Conservation (phyloP, 2,797 vertebrate genomes). For the Kryptopterus vitreolus region DNA sequence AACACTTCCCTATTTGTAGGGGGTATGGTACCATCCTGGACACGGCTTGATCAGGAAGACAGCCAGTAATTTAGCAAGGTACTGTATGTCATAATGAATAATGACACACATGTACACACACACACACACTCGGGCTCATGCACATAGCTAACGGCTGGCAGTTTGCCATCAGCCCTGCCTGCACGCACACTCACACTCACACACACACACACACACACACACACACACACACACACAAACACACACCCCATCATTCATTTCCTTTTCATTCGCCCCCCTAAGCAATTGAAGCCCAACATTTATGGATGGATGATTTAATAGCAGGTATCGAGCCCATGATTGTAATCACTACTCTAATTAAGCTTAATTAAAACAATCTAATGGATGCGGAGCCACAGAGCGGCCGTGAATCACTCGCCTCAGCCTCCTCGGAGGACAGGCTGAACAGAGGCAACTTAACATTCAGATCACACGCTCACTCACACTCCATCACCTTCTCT, state of each 20-base stretch:
- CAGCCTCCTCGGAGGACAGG: slow-evolving; percentile 51
- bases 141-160: too few species aligned
- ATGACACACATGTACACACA: neutral
- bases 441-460: slow-evolving; percentile 69
- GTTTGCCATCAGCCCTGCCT: too few species aligned
- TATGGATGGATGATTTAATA: slow-evolving; percentile 94
- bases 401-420: slow-evolving; percentile 75
- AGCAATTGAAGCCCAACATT: slow-evolving; percentile 90
- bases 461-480: slow-evolving; percentile 66
- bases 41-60: slow-evolving; percentile 4
- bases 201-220: slow-evolving; percentile 35
- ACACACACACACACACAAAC: slow-evolving; percentile 62
- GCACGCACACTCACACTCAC: slow-evolving; percentile 48
- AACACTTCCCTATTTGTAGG: neutral
- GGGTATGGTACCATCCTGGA: neutral
- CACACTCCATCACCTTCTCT: slow-evolving; percentile 50
- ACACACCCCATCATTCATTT: slow-evolving; percentile 13
- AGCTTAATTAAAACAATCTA: slow-evolving; percentile 95
- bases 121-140: too few species aligned
- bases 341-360: slow-evolving; percentile 97
- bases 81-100: slow-evolving; percentile 12
- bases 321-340: slow-evolving; percentile 94
- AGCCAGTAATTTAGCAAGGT: slow-evolving; percentile 8
- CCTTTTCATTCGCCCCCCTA: slow-evolving; percentile 49
- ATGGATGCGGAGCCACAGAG: slow-evolving; percentile 84